Evolutionary conservation across 2,113 vertebrate genomes (phyloP).

Genomic region (Isichthys henryi): DNA sequence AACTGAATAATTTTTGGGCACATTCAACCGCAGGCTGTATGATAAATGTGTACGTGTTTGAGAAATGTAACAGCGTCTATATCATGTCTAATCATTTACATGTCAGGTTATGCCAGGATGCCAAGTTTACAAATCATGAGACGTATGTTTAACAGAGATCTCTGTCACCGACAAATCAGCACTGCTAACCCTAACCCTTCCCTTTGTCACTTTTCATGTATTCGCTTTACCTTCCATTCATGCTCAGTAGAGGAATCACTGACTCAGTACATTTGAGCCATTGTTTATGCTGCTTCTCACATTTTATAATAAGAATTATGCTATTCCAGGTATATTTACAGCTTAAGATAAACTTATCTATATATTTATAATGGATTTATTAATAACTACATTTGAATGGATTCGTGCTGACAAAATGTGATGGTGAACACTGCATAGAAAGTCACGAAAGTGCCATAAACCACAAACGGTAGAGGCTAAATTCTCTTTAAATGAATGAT

Average conservation of each 20-base stretch:
- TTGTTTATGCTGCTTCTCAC: background rate
- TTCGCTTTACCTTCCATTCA: slow-evolving; percentile 3
- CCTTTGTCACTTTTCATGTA: background rate
- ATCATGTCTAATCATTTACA: background rate
- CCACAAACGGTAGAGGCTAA: background rate
- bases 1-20: background rate
- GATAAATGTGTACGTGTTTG: background rate
- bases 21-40: background rate
- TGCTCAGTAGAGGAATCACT: background rate
- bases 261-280: background rate
- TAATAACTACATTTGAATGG: background rate
- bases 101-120: background rate
- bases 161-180: slow-evolving; percentile 2
- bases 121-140: background rate
- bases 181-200: background rate
- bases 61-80: background rate
- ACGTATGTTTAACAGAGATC: background rate
- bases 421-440: background rate
- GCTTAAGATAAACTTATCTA: background rate
- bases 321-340: background rate
- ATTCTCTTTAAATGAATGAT: background rate
- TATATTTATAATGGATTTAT: background rate
- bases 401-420: background rate
- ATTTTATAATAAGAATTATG: background rate
- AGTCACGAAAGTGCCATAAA: background rate